phyloP scores from a whole-genome alignment of 2,797 vertebrate species.

The Coreius guichenoti region DNA sequence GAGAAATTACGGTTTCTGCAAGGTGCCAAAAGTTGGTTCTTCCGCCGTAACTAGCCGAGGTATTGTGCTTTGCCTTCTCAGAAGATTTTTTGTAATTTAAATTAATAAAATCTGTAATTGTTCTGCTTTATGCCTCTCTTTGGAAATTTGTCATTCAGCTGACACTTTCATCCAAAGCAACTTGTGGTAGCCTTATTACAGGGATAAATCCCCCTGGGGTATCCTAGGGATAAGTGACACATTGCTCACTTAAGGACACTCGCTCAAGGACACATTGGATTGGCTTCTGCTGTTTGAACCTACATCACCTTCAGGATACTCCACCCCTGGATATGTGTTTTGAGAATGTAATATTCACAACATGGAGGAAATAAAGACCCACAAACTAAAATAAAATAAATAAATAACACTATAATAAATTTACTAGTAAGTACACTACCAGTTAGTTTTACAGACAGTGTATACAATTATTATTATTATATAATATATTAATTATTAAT shows the following conservation, averaged over 20 bases:
- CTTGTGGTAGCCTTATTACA: background rate
- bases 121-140: conserved; percentile 20
- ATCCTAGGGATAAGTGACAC: conserved; percentile 19
- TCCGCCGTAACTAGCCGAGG: background rate
- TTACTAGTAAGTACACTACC: background rate
- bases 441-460: too few relatives aligned
- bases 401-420: background rate
- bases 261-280: conserved; percentile 24
- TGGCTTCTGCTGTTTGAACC: conserved; percentile 14
- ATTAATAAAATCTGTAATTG: background rate
- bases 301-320: conserved; percentile 8
- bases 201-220: conserved; percentile 10
- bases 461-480: too few relatives aligned
- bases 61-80: background rate
- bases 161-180: conserved; percentile 28
- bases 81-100: conserved; percentile 8
- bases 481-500: too few relatives aligned
- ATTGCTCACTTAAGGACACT: too few relatives aligned
- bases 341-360: background rate
- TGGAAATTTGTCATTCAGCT: conserved; percentile 26
- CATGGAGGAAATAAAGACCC: background rate
- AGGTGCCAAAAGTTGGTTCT: conserved; percentile 43
- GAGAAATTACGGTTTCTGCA: conserved; percentile 41
- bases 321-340: background rate
- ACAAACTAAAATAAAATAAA: background rate